Evolutionary conservation across 1,140 invertebrate genomes (phyloP), one percentile per base, ranked within the genome.

Genomic region (Solenopsis invicta): DNA sequence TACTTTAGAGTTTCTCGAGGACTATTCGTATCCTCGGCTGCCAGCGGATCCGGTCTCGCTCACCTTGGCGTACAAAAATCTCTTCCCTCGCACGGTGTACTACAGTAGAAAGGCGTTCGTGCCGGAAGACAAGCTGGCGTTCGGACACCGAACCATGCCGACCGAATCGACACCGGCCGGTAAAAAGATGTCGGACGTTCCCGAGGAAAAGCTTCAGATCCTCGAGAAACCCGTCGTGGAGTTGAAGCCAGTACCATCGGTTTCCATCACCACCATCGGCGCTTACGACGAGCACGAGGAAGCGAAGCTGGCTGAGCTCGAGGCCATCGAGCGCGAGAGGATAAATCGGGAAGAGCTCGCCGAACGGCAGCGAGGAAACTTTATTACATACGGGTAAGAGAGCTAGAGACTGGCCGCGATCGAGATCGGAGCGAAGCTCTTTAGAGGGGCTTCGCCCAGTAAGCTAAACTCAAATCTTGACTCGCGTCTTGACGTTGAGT

Each of bases 1-100:
- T 80, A n/a, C 13, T 89, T 74, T 29, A 90, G 89, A 72, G 9
- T 9, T 34, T 8, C 6, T 13, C 10, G 34, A 56, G 10, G 77
- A 89, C 16, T 74, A 90, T 45, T 78, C 89, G 41, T 89, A 89
- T 34, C 85, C 89, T 9, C 16, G 59, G 50, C 18, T 91, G 18
- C 93, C 95, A 1, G 95, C 95, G 1, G 95, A 96, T 91, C 94
- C 95, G 29, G 94, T 96, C 4, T 96, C 95, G n/a, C 89, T 96
- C 16, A 89, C 92, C 29, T 41, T 95, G 41, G 95, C 95, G 1
- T 93, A 91, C 37, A 93, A 94, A 88, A 92, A 94, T 67, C 56
- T 92, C 34, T 69, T 88, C n/a, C 76, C 89, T 1, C 81, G 72
- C 4, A 90, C 71, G 18, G 37, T 80, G 10, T 37, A 84, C 21